These are phyloP conservation scores for Oreochromis aureus DNA, from an alignment of 2,113 vertebrate species.

Conservation along the genomic window DNA sequence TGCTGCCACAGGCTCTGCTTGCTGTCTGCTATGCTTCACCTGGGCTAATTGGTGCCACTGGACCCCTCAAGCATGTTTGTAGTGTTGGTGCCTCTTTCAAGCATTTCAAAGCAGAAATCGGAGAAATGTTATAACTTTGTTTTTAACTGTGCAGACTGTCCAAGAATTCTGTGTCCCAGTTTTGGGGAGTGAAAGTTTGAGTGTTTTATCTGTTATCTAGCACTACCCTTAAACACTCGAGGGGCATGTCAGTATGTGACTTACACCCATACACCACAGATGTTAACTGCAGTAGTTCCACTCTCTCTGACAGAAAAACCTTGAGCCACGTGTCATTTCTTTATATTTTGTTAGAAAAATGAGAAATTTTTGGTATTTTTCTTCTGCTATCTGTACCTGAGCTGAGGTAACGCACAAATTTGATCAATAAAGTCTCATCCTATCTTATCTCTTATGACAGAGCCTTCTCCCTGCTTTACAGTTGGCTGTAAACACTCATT, in stretches of 20 bases:
- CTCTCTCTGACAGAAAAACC: background rate
- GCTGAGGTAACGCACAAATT: accelerated
- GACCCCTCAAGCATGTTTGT: background rate
- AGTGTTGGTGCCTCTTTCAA: background rate
- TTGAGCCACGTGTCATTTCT: background rate
- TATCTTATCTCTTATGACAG: background rate
- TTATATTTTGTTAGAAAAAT: background rate
- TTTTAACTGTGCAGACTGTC: background rate
- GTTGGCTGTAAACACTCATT: background rate
- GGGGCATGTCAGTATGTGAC: background rate
- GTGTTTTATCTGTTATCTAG: background rate
- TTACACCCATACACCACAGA: background rate
- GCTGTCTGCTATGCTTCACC: background rate
- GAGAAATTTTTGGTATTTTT: background rate
- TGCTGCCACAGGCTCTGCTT: background rate
- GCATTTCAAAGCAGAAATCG: background rate
- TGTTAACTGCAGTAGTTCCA: background rate
- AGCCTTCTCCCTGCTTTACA: background rate
- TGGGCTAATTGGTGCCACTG: background rate
- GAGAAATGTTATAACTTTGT: background rate
- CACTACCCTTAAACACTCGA: background rate
- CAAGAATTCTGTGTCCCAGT: background rate
- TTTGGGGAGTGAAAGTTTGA: background rate
- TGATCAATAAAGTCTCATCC: background rate
- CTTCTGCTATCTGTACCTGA: background rate